Evolutionary conservation across 1,140 invertebrate species (phyloP).

Genomic region (Habropoda laboriosa): DNA sequence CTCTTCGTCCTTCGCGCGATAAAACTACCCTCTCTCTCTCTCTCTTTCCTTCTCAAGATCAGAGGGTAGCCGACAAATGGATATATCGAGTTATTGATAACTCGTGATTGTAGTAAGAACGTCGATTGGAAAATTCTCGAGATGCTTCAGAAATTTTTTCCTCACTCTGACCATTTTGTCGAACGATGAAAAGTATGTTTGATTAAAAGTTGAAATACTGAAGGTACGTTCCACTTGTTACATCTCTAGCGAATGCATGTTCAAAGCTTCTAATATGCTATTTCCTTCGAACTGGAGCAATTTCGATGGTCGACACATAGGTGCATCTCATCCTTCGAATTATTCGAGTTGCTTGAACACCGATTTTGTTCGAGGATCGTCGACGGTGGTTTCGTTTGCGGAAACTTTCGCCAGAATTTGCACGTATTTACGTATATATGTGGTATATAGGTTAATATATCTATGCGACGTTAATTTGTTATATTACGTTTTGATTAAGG

Average conservation of each 20-base stretch:
- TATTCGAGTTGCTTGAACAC: background rate
- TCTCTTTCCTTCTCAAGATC: too few relatives aligned
- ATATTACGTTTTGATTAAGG: slow-evolving; percentile 26
- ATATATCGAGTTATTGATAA: too few relatives aligned
- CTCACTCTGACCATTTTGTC: slow-evolving; percentile 35
- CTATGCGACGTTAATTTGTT: slow-evolving; percentile 13
- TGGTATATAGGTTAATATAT: background rate
- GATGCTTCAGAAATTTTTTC: slow-evolving; percentile 50
- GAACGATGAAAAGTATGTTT: background rate
- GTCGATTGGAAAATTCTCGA: too few relatives aligned
- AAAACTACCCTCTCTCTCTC: too few relatives aligned
- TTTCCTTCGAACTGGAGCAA: too few relatives aligned
- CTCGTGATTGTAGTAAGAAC: too few relatives aligned
- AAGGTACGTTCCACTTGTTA: too few relatives aligned
- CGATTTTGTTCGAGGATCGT: background rate
- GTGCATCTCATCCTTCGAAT: slow-evolving; percentile 1
- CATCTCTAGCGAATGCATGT: too few relatives aligned
- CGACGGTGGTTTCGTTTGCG: background rate
- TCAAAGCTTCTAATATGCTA: background rate
- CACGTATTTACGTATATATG: background rate
- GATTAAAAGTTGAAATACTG: background rate
- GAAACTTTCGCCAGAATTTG: background rate
- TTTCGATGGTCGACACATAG: too few relatives aligned
- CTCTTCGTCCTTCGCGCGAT: too few relatives aligned
- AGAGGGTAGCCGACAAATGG: too few relatives aligned